Percentiles rank a stretch among this genome's conserved stretches.
Evolutionary conservation across 2,888 invertebrate species (phyloP).

Genomic region (Coenonympha glycerion): DNA sequence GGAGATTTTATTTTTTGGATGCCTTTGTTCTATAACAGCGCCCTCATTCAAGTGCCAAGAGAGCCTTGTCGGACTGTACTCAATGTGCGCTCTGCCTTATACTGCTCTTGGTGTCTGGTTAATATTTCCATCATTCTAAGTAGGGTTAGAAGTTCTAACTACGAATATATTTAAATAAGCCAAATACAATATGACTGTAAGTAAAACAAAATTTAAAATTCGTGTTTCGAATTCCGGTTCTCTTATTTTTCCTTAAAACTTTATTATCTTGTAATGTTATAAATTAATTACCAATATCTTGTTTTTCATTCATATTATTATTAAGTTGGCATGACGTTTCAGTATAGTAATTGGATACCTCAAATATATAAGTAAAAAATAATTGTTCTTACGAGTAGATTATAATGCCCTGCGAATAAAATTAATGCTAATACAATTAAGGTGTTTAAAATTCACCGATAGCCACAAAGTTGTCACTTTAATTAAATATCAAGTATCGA

Average conservation of each 20-base stretch:
- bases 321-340: not conserved
- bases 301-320: not conserved
- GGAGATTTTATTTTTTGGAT: no score
- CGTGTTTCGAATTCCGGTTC: no score
- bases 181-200: not conserved
- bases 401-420: not conserved
- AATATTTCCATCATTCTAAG: conserved; percentile 1
- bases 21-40: no score
- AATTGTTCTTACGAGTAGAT: not conserved
- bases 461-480: conserved; percentile 12
- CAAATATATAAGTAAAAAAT: not conserved
- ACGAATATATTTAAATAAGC: not conserved
- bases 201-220: no score
- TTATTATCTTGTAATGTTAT: not conserved
- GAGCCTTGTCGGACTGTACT: no score
- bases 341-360: not conserved
- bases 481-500: conserved; percentile 16
- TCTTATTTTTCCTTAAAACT: no score
- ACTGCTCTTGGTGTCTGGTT: conserved; percentile 1
- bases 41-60: no score
- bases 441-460: not conserved
- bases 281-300: not conserved
- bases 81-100: not conserved
- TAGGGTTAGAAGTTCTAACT: conserved; percentile 4
- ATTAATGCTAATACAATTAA: not conserved